These are phyloP conservation scores for Latrodectus elegans DNA, from an alignment of 2,888 invertebrate genomes.

Conservation along the genomic window DNA sequence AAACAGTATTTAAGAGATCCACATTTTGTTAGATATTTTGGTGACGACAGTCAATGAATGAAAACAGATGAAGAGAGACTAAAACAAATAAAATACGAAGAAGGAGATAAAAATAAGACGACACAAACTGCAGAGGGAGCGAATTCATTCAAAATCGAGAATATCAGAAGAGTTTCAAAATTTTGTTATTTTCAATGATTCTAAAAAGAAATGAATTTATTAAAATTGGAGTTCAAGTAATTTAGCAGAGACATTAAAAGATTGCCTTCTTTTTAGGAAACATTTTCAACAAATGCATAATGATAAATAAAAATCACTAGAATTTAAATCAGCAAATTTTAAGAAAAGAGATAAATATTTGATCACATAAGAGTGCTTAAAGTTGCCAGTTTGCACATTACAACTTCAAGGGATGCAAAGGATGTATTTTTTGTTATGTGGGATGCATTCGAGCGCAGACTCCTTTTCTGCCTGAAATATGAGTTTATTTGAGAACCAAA, in stretches of 20 bases:
- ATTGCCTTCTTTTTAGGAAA: conserved; percentile 40
- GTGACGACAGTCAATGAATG: not conserved
- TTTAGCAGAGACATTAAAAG: not conserved
- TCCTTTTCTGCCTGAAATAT: conserved; percentile 12
- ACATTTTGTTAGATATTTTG: not conserved
- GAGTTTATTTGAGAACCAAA: not conserved
- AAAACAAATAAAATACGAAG: not conserved
- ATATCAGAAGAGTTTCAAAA: not conserved
- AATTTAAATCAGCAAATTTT: conserved; percentile 5
- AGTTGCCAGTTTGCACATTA: not conserved
- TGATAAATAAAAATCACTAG: not conserved
- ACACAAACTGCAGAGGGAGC: not conserved
- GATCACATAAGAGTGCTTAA: not conserved
- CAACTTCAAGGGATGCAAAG: not conserved
- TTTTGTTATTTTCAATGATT: not conserved
- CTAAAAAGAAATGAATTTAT: not conserved
- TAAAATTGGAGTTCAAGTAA: not conserved
- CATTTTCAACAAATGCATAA: conserved; percentile 65
- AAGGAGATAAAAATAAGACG: not conserved
- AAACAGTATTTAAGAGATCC: not conserved
- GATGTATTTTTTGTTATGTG: not conserved
- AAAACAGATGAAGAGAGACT: not conserved
- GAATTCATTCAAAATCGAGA: not conserved
- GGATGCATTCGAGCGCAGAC: not conserved
- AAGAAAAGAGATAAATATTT: conserved; percentile 8